A percentile compares a stretch with the other conserved stretches of the same genome.
phyloP scores from a whole-genome alignment of 2,888 invertebrate genomes.

The Tachina fera region DNA sequence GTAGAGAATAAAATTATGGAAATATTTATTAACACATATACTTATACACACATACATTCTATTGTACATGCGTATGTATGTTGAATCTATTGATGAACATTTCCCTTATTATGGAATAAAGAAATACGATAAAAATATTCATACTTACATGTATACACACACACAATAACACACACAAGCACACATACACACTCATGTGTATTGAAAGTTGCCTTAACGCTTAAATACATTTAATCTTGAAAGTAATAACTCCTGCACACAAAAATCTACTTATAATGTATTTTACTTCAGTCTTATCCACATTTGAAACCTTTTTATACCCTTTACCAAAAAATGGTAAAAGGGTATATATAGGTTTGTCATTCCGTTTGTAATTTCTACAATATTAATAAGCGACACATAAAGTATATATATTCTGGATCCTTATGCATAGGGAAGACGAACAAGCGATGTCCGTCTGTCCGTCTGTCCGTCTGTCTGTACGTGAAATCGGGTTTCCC shows the following conservation, averaged over 20 bases:
- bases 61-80: background rate
- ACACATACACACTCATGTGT: background rate
- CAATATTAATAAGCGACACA: too few relatives aligned
- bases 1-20: too few relatives aligned
- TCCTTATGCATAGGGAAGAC: too few relatives aligned
- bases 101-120: background rate
- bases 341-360: too few relatives aligned
- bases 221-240: slow-evolving; percentile 58
- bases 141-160: too few relatives aligned
- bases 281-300: slow-evolving; percentile 44
- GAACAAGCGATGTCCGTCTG: too few relatives aligned
- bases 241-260: slow-evolving; percentile 50
- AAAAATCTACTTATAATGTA: slow-evolving; percentile 27
- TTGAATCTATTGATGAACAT: background rate
- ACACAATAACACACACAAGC: too few relatives aligned
- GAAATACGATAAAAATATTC: background rate
- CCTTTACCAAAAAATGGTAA: too few relatives aligned
- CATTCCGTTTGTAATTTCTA: too few relatives aligned
- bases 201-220: slow-evolving; percentile 27
- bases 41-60: background rate
- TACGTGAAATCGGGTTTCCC: too few relatives aligned
- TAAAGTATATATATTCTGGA: too few relatives aligned
- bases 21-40: background rate
- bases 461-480: too few relatives aligned
- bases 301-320: slow-evolving; percentile 50